Evolutionary conservation across 2,888 invertebrate genomes (phyloP), one percentile per base, ranked within the genome.

Genomic region (Tachina grossa): DNA sequence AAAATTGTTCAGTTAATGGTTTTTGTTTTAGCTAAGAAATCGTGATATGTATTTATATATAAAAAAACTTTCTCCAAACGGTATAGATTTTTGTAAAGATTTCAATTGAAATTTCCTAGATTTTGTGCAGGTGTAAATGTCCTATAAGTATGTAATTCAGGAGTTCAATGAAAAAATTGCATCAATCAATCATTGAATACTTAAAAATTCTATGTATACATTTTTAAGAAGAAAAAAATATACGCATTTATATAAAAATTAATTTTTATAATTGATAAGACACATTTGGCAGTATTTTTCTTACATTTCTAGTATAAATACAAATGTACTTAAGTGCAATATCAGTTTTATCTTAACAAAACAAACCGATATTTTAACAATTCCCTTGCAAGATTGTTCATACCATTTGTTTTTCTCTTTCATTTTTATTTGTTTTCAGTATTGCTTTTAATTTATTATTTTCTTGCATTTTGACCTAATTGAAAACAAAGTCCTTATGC

Each of bases 401-500:
- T 39, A 39, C 41, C 16, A 49, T 19, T 59, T 3, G 5, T 19
- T 55, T n/a, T 43, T 41, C n/a, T 10, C 31, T 51, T 72, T 51
- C 51, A 9, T 16, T 39, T 16, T 57, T 68, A 49, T 77, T 76
- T 68, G 57, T 68, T 71, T 6, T 57, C 49, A 57, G 43, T 69
- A 22, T 82, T 55, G 55, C 57, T 75, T 71, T 45, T 55, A 74
- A 66, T 85, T 69, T 75, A 76, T 82, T 66, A 71, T 57, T 79
- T 85, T 65, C 71, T 79, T 79, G 55, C 71, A 76, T 85, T 84
- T 77, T 76, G 83, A 83, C 83, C 76, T 79, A 85, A 83, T 83
- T 85, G 85, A 80, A 85, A 85, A 76, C 75, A 79, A 85, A 79
- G 75, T 72, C 69, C 68, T 74, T 83, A 85, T 83, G 83, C 83